These are phyloP conservation scores for Hanleya hanleyi DNA, from an alignment of 2,888 invertebrate species.

Conservation along the genomic window DNA sequence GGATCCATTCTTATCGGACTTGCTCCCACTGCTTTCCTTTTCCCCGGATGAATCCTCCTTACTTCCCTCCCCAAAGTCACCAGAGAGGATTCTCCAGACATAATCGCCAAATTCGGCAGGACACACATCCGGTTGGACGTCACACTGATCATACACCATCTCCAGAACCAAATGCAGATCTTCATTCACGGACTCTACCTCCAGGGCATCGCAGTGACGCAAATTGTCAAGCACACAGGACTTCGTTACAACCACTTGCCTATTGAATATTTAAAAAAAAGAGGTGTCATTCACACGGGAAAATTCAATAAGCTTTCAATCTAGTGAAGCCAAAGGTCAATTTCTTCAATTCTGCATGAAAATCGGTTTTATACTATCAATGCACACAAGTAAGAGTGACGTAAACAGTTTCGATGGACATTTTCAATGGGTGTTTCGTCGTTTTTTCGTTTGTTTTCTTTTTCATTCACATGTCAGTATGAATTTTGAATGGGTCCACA, in stretches of 20 bases:
- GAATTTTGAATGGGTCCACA: too few species aligned
- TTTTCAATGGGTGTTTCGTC: too few species aligned
- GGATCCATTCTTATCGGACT: not conserved
- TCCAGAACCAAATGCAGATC: not conserved
- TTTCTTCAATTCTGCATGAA: too few species aligned
- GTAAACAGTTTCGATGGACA: too few species aligned
- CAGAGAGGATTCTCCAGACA: not conserved
- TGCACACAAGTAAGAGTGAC: too few species aligned
- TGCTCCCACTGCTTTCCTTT: not conserved
- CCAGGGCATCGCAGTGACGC: not conserved
- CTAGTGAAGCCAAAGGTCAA: too few species aligned
- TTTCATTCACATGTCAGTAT: too few species aligned
- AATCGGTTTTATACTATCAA: too few species aligned
- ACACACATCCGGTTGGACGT: not conserved
- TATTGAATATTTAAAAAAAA: not conserved
- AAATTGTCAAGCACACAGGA: not conserved
- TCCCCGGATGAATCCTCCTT: not conserved
- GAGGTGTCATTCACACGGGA: not conserved
- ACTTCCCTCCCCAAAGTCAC: not conserved
- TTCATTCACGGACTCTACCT: not conserved
- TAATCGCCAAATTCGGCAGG: not conserved
- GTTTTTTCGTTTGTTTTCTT: too few species aligned
- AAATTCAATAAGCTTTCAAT: too few species aligned
- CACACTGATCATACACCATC: constrained; percentile 3
- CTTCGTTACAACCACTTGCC: not conserved